Base-by-base conservation (phyloP, 1,140 invertebrate species). In the Ladona fulva region DNA sequence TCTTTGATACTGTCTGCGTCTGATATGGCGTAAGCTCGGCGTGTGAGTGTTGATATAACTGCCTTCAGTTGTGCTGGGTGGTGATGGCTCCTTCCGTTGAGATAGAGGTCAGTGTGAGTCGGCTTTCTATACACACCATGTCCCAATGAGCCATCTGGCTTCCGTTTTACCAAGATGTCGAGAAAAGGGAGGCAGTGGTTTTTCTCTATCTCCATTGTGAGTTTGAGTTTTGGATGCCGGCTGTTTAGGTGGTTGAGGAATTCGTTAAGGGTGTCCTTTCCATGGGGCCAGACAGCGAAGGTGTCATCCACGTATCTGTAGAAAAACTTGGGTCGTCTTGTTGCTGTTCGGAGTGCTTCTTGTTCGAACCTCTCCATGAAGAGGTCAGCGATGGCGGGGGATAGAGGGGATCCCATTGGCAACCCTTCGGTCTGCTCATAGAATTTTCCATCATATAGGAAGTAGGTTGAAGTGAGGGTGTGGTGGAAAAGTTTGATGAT, bases 381-480 rank as follows among this genome's bases (percentile, higher is more conserved):
- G 16, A 79, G 37, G 24, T 79, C 78, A 12, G 79, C 80, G 44
- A 79, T 59, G n/a, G 76, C 75, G 25, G 79, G 77, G 16, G 76
- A 80, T 14, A 79, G 25, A 42, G 77, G 77, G 74, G 74, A 78
- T 22, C 81, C 81, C 80, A 81, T 81, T n/a, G 80, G 29, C 0
- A 74, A 59, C 0, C 79, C 81, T 24, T 78, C 66, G 24, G 25
- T 77, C 79, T 80, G 80, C 75, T 76, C 24, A 42, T 80, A 80
- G 16, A 79, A 74, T 16, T 24, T 66, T 14, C 66, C 59, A n/a
- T 78, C 25, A 25, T 44, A 78, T 42, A 75, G 25, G 24, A 81
- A 81, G 75, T 80, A 78, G 10, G 25, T 77, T 77, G 25, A 73
- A 37, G 29, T 77, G 75, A 79, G 44, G 78, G 59, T 79, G 66